Percentiles rank a stretch among this genome's conserved stretches.
Evolutionary conservation across 2,113 vertebrate species (phyloP).

Genomic region (Saguinus midas): DNA sequence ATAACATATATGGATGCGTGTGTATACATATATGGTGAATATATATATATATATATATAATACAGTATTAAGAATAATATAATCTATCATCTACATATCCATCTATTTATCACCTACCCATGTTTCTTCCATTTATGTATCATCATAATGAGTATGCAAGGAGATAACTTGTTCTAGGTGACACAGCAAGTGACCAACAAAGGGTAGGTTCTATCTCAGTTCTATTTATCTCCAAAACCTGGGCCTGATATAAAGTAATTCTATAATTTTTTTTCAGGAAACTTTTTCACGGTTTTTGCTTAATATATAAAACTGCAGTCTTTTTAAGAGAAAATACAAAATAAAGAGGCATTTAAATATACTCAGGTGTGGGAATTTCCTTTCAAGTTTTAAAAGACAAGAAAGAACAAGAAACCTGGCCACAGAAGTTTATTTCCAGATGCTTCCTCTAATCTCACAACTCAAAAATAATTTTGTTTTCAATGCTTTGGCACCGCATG

Average conservation of each 20-base stretch:
- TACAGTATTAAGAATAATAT: not conserved
- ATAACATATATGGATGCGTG: not conserved
- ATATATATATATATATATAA: not conserved
- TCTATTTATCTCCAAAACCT: not conserved
- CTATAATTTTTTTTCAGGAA: not conserved
- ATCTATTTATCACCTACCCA: not conserved
- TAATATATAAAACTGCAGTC: not conserved
- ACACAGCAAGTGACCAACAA: not conserved
- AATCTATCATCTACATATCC: not conserved
- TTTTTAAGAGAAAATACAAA: not conserved
- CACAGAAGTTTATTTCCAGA: not conserved
- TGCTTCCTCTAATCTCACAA: constrained; percentile 30
- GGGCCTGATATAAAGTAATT: not conserved
- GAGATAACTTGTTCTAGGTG: not conserved
- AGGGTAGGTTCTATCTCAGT: not conserved
- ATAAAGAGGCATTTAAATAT: not conserved
- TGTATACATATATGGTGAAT: not conserved
- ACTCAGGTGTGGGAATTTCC: not conserved
- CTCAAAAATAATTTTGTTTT: constrained; percentile 38
- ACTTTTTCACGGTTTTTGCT: not conserved
- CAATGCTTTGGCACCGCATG: not conserved
- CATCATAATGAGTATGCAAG: not conserved
- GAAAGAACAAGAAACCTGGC: not conserved
- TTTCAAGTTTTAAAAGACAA: not conserved
- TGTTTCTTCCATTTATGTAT: not conserved